Percentiles rank a stretch among this genome's conserved stretches.
phyloP scores from a whole-genome alignment of 2,797 vertebrate genomes.

The Mormyrus proboscirostris region DNA sequence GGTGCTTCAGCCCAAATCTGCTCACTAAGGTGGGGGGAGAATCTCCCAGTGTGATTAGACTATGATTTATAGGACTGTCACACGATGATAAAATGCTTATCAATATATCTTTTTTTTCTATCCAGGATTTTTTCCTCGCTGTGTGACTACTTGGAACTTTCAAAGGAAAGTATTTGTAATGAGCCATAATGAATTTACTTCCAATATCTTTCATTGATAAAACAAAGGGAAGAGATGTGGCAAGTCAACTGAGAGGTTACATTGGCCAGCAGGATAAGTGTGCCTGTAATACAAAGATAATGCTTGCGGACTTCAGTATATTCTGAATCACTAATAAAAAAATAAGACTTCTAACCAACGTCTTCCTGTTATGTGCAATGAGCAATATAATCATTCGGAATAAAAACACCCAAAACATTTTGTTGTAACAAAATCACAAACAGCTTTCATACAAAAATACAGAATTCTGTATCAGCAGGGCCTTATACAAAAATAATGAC shows the following conservation, averaged over 20 bases:
- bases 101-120: background rate
- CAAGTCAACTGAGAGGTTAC: background rate
- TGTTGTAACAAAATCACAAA: no score
- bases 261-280: no score
- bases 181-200: background rate
- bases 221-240: background rate
- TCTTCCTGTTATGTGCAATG: no score
- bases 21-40: background rate
- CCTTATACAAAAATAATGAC: no score
- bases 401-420: no score
- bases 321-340: no score
- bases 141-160: background rate
- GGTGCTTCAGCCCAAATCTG: background rate
- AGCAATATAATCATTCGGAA: no score
- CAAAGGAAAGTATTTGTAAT: background rate
- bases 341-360: no score
- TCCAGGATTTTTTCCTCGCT: background rate
- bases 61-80: background rate
- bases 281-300: background rate
- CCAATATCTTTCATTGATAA: background rate
- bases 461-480: no score
- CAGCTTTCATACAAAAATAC: no score
- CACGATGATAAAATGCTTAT: background rate
- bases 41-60: no score
- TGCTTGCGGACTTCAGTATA: background rate